These are phyloP conservation scores for Volucella bombylans DNA, from an alignment of 2,888 invertebrate species.

Conservation along the genomic window DNA sequence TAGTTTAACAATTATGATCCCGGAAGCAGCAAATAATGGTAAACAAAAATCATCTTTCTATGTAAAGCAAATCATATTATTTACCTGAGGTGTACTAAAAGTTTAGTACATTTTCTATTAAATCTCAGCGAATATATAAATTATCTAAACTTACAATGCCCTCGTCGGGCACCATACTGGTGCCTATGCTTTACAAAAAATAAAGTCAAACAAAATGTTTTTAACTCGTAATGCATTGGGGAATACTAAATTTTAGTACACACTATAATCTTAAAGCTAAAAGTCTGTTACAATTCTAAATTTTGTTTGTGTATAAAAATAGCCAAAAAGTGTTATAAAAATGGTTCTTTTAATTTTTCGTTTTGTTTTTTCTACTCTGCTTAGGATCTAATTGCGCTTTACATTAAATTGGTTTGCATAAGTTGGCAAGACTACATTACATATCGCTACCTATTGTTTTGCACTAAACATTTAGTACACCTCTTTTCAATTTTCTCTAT, in stretches of 20 bases:
- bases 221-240: background rate
- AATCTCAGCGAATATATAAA: constrained; percentile 54
- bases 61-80: constrained; percentile 28
- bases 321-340: constrained; percentile 49
- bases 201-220: constrained; percentile 13
- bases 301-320: constrained; percentile 58
- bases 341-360: background rate
- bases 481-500: constrained; percentile 18
- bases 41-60: constrained; percentile 25
- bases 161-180: constrained; percentile 8
- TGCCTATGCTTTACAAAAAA: constrained; percentile 5
- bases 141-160: constrained; percentile 45
- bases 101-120: constrained; percentile 44
- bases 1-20: background rate
- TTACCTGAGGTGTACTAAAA: constrained; percentile 66
- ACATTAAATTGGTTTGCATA: constrained; percentile 17
- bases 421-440: constrained; percentile 63
- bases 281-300: constrained; percentile 41
- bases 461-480: constrained; percentile 68
- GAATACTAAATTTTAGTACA: constrained; percentile 71
- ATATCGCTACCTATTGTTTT: constrained; percentile 16
- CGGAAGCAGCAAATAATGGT: constrained; percentile 35
- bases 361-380: constrained; percentile 15
- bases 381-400: constrained; percentile 29
- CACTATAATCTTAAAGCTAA: constrained; percentile 66